Evolutionary conservation across 2,797 vertebrate species (phyloP), one percentile per base, ranked within the genome.

Genomic region (Acanthurus tractus): DNA sequence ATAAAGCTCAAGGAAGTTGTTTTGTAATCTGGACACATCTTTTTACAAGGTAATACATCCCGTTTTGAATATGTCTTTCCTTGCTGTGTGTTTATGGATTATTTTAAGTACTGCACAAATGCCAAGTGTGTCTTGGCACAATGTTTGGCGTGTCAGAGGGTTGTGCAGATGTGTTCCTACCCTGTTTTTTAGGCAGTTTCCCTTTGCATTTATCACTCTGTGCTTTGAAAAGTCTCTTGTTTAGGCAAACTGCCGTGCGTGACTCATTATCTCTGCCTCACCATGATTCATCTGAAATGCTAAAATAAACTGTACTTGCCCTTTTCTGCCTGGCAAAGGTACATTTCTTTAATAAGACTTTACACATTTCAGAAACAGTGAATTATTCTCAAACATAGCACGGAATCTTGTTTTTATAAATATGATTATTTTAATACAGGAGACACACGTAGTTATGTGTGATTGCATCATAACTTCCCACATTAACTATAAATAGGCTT

Each of bases 191-290:
- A 15, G 8, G 11, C 1, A 18, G 7, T 62, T 50, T 56, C 56
- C 53, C 18, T 38, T 52, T 46, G 13, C 56, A 50, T 17, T 54
- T 74, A 76, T 52, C 23, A 64, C 17, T 52, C 9, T 56, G 50
- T 53, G 52, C 61, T 71, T 52, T 76, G 61, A 72, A 83, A 85
- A 86, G 79, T 64, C 61, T 70, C 76, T 78, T 86, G 64, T 57
- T 86, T 23, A 53, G 54, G 63, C 38, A 56, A 80, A 63, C 72
- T 54, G 62, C 67, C 71, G 62, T 75, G 80, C 88, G 82, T 70
- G 74, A 46, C 64, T 61, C 61, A 78, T 88, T 82, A 84, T 81
- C 56, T 53, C 49, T 22, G 45, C 64, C 29, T 70, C 49, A 8
- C 20, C 3, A 12, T 71, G 53, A 61, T 62, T 79, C 72, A 84